Evolutionary conservation across 2,113 vertebrate genomes (phyloP), one percentile per base, ranked within the genome.

Genomic region (Theristicus caerulescens): DNA sequence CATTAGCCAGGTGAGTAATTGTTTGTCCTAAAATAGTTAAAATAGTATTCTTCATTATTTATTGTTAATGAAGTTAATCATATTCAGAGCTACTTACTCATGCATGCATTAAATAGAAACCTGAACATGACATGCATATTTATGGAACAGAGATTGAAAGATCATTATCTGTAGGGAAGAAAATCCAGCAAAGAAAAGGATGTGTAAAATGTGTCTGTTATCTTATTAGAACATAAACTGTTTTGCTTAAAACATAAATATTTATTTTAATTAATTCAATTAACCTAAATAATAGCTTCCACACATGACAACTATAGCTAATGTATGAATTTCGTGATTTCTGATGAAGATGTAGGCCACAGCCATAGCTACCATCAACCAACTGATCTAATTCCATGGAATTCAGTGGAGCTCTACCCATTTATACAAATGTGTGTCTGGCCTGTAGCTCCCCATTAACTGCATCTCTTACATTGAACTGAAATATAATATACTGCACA

Each of bases 41-140:
- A 98, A 98, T 64, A 97, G 96, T 70, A 46, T 88, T 97, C 92
- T 97, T 97, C 94, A 95, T 98, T 98, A 98, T 98, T 98, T 98
- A 97, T 97, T 64, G 26, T 96, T 98, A 98, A 98, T 97, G 97
- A 98, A 98, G 96, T 97, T 98, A 98, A 98, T 98, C 96, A 97
- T 96, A 98, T 98, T 97, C 98, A 96, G 67, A 17, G 44, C 90
- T 90, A 97, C 97, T 97, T 97, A 96, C 79, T 95, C 97, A 97
- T 95, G 96, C 95, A 96, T 94, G 72, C 91, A 97, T 97, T 97
- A 97, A 98, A 97, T 49, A 96, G 97, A 97, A 98, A 98, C 96
- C 95, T 69, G 91, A 97, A 96, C 93, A 96, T 86, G 95, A 98
- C 96, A 97, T 97, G 96, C 96, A 98, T 97, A 98, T 98, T 98